phyloP scores from a whole-genome alignment of 2,797 vertebrate genomes.

The Aotus griseimembra region DNA sequence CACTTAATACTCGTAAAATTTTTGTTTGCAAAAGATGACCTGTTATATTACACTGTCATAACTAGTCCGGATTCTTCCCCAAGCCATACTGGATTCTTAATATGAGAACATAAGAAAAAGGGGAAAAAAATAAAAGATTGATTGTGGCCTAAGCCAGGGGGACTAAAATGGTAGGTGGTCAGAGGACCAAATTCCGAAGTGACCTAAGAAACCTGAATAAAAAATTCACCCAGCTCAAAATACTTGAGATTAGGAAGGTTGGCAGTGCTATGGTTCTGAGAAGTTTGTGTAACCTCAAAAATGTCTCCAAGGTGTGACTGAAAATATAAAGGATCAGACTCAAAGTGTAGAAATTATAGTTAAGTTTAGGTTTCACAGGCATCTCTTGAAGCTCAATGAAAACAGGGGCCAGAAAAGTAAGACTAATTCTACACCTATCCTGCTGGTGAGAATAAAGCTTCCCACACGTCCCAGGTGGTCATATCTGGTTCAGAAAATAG shows the following conservation, averaged over 20 bases:
- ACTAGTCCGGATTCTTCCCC: not conserved
- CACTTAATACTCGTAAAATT: slow-evolving; percentile 49
- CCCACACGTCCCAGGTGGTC: not conserved
- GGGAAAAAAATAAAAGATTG: not conserved
- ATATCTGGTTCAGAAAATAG: not conserved
- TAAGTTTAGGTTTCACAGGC: not conserved
- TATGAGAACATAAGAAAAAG: not conserved
- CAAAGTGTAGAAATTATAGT: not conserved
- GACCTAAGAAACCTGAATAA: not conserved
- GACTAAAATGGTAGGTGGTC: not conserved
- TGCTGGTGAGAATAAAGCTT: not conserved
- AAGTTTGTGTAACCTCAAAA: not conserved
- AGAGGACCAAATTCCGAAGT: not conserved
- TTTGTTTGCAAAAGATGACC: slow-evolving; percentile 49
- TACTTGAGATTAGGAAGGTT: not conserved
- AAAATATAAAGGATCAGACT: not conserved
- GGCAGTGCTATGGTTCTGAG: not conserved
- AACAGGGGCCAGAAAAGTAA: not conserved
- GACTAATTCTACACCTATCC: not conserved
- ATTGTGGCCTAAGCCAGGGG: not conserved
- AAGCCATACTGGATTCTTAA: not conserved
- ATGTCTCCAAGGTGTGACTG: not conserved
- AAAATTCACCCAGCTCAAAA: not conserved
- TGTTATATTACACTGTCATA: not conserved
- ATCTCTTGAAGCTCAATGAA: not conserved